Evolutionary conservation across 2,797 vertebrate species (phyloP).

Genomic region (Lepus townsendii): DNA sequence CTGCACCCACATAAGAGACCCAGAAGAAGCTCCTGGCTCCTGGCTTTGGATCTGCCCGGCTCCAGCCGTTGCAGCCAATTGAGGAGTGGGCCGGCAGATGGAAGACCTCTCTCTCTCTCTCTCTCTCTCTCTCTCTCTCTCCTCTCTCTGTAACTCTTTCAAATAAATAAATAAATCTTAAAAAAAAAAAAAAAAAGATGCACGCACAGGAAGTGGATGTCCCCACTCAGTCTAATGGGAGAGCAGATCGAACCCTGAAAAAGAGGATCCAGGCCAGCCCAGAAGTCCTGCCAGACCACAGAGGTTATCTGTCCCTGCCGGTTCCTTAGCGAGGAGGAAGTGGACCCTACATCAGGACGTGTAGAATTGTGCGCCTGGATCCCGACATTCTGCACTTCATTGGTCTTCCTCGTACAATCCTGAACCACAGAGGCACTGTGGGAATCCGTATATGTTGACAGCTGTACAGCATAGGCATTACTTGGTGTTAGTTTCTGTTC

Average conservation of each 20-base stretch:
- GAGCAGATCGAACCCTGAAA: fast-evolving
- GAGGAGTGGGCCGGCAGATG: too few species aligned
- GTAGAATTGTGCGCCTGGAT: not conserved
- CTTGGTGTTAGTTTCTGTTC: not conserved
- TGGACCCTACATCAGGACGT: not conserved
- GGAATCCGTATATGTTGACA: not conserved
- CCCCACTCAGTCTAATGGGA: not conserved
- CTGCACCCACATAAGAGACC: too few species aligned
- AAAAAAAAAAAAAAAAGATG: not conserved
- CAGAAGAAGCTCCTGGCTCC: too few species aligned
- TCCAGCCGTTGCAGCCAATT: too few species aligned
- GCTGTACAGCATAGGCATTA: not conserved
- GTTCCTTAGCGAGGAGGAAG: not conserved
- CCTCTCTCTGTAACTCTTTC: too few species aligned
- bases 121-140: too few species aligned
- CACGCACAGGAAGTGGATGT: not conserved
- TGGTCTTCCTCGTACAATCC: not conserved
- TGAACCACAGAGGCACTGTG: not conserved
- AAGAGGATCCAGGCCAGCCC: not conserved
- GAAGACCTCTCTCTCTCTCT: too few species aligned
- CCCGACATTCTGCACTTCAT: not conserved
- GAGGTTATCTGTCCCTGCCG: not conserved
- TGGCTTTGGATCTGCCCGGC: too few species aligned
- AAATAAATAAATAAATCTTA: too few species aligned
- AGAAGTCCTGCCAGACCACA: not conserved